Conservation (phyloP, 2,113 vertebrate species). For the rat (Rattus norvegicus) region DNA sequence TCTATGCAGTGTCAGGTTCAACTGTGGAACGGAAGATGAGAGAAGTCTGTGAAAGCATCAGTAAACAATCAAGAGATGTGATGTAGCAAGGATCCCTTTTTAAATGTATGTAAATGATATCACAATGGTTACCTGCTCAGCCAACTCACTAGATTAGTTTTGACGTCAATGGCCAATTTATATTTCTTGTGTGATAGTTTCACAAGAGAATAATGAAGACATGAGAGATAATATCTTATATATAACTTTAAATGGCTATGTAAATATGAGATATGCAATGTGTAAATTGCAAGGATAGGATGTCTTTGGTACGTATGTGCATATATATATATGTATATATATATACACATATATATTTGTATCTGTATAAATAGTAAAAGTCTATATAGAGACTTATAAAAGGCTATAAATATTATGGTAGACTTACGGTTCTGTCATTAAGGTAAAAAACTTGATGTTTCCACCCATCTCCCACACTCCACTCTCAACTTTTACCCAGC, state of each 20-base stretch:
- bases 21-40: not conserved
- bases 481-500: not conserved
- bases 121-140: not conserved
- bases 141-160: not conserved
- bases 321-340: not conserved
- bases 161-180: constrained; percentile 22
- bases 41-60: not conserved
- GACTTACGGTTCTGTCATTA: not conserved
- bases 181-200: constrained; percentile 1
- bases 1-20: not conserved
- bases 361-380: not conserved
- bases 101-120: not conserved
- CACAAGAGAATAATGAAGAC: not conserved
- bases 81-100: not conserved
- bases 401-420: not conserved
- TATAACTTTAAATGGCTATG: not conserved
- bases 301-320: not conserved
- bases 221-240: not conserved
- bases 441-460: not conserved
- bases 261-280: constrained; percentile 21
- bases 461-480: not conserved
- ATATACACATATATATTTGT: not conserved
- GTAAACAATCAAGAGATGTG: not conserved
- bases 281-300: constrained; percentile 39
- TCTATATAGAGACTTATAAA: not conserved